A percentile compares a stretch with the other conserved stretches of the same genome.
phyloP scores from a whole-genome alignment of 2,888 invertebrate species.

The Petrophora chlorosata region DNA sequence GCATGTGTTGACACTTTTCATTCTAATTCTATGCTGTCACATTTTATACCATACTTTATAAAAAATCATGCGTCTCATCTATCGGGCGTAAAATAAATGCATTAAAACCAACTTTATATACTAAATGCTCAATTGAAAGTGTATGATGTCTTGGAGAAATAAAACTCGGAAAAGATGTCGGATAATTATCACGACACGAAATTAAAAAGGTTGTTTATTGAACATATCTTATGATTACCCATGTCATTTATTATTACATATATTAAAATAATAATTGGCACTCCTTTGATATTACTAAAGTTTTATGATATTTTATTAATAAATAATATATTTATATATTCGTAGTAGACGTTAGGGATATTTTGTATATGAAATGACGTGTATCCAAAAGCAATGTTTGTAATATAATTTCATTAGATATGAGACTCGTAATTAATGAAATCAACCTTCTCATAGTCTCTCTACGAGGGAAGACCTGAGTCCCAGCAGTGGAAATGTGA shows the following conservation, averaged over 20 bases:
- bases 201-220: slow-evolving; percentile 30
- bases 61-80: slow-evolving; percentile 3
- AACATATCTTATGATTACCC: no score
- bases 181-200: slow-evolving; percentile 1
- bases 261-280: slow-evolving; percentile 22
- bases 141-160: slow-evolving; percentile 5
- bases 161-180: neutral
- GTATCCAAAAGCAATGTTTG: slow-evolving; percentile 25
- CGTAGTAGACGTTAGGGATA: slow-evolving; percentile 24
- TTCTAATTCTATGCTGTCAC: neutral
- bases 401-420: slow-evolving; percentile 10
- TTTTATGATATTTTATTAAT: slow-evolving; percentile 2
- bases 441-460: no score
- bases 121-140: slow-evolving; percentile 18
- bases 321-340: slow-evolving; percentile 17
- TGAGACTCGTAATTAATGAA: slow-evolving; percentile 1
- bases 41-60: slow-evolving; percentile 1
- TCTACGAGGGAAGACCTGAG: no score
- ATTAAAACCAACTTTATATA: slow-evolving; percentile 8
- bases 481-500: no score
- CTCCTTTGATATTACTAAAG: slow-evolving; percentile 25
- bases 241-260: no score
- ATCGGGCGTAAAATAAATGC: slow-evolving; percentile 2
- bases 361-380: slow-evolving; percentile 25
- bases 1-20: no score